phyloP scores from a whole-genome alignment of 2,888 invertebrate genomes.

The Pseudococcus longispinus region DNA sequence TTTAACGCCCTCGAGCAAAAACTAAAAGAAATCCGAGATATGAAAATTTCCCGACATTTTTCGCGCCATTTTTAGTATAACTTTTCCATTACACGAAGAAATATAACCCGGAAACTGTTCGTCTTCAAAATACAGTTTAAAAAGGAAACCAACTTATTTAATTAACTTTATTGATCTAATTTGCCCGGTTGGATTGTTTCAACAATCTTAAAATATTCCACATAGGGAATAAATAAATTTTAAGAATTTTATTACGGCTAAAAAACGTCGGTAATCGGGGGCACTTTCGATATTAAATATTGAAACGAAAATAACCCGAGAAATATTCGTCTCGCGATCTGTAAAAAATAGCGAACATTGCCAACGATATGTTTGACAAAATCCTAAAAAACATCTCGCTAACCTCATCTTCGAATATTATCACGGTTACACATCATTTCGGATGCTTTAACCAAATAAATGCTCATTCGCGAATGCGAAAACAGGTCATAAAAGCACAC shows the following conservation, averaged over 20 bases:
- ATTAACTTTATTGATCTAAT: conserved; percentile 17
- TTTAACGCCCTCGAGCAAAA: not conserved
- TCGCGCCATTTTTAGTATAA: not conserved
- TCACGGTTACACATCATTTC: not conserved
- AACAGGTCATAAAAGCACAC: not conserved
- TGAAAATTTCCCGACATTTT: not conserved
- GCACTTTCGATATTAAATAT: not conserved
- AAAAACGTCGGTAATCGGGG: not conserved
- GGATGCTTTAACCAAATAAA: not conserved
- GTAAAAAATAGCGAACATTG: not conserved
- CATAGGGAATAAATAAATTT: not conserved
- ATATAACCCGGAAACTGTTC: not conserved
- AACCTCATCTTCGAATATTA: not conserved
- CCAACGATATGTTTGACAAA: not conserved
- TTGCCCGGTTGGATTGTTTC: not conserved
- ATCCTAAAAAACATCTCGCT: not conserved
- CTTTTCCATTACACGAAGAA: not conserved
- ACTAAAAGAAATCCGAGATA: not conserved
- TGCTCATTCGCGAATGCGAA: not conserved
- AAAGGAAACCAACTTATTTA: conserved; percentile 4
- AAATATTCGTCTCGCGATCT: not conserved
- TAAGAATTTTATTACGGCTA: not conserved
- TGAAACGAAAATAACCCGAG: not conserved
- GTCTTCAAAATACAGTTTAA: not conserved
- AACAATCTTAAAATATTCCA: not conserved